These are phyloP conservation scores for Syngnathus floridae DNA, from an alignment of 2,113 vertebrate species.

Conservation along the genomic window DNA sequence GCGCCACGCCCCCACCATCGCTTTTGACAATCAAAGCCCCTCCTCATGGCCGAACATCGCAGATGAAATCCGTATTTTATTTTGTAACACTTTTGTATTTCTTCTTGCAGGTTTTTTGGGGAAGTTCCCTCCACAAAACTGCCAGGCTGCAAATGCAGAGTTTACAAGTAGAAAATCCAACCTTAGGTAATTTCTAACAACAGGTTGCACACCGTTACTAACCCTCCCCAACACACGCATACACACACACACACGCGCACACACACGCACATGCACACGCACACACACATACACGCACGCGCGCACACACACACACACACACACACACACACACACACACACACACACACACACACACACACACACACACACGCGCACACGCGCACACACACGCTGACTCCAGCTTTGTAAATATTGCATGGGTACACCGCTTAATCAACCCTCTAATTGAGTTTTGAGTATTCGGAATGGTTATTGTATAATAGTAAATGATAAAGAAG, in stretches of 20 bases:
- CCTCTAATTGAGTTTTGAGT: conserved; percentile 55
- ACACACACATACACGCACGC: neutral
- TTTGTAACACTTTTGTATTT: conserved; percentile 14
- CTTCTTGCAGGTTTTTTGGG: conserved; percentile 19
- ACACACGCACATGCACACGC: no score
- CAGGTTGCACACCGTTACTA: neutral
- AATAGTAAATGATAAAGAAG: conserved; percentile 43
- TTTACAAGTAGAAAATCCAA: conserved; percentile 51
- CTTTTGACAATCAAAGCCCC: conserved; percentile 45
- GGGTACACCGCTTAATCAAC: conserved; percentile 49
- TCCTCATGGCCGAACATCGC: conserved; percentile 30
- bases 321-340: conserved; percentile 8
- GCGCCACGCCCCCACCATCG: conserved; percentile 49
- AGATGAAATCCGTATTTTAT: neutral
- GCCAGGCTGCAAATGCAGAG: conserved; percentile 56
- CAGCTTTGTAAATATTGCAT: conserved; percentile 72
- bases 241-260: neutral
- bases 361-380: no score
- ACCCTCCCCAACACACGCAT: neutral
- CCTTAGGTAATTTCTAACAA: conserved; percentile 36
- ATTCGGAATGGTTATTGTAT: conserved; percentile 53
- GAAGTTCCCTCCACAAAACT: conserved; percentile 34
- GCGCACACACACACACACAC: neutral
- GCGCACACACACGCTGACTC: conserved; percentile 23
- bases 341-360: no score